Conservation (phyloP, 2,888 invertebrate species). For the Mongoloraphidia duomilia region DNA sequence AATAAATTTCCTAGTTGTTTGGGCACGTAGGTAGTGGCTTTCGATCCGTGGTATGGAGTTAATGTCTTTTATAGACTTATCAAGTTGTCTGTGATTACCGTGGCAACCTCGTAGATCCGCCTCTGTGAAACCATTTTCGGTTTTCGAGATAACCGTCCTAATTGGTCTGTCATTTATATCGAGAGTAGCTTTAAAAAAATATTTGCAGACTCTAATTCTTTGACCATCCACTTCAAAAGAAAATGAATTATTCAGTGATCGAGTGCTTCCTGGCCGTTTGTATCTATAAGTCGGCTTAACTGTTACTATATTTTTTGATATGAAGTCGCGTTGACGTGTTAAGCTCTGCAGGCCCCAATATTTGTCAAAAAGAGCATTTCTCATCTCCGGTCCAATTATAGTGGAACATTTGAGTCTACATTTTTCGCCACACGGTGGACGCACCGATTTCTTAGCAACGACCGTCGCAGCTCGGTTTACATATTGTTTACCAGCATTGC, state of each 20-base stretch:
- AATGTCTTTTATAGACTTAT: slow-evolving; percentile 1
- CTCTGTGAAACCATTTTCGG: slow-evolving; percentile 4
- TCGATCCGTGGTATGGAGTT: slow-evolving; percentile 11
- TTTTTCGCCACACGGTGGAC: slow-evolving; percentile 3
- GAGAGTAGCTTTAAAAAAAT: slow-evolving; percentile 8
- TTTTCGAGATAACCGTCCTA: slow-evolving; percentile 7
- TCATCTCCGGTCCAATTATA: background rate
- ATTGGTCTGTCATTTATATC: slow-evolving; percentile 8
- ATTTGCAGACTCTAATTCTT: slow-evolving; percentile 8
- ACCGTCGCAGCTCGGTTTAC: too few species aligned
- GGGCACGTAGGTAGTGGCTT: slow-evolving; percentile 10
- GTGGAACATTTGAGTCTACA: background rate
- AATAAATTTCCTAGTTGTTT: slow-evolving; percentile 10
- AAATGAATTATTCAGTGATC: background rate
- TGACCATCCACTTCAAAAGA: slow-evolving; percentile 19
- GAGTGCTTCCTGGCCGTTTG: too few species aligned
- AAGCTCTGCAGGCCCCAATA: slow-evolving; percentile 1
- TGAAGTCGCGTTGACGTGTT: slow-evolving; percentile 1
- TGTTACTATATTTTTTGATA: background rate
- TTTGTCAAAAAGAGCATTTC: background rate
- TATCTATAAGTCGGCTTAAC: too few species aligned
- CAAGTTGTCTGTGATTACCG: background rate
- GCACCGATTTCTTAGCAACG: background rate
- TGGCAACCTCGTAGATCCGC: too few species aligned
- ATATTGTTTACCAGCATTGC: too few species aligned